Percentiles rank a stretch among this genome's conserved stretches.
Evolutionary conservation across 2,797 vertebrate species (phyloP).

Genomic region (Mus caroli): DNA sequence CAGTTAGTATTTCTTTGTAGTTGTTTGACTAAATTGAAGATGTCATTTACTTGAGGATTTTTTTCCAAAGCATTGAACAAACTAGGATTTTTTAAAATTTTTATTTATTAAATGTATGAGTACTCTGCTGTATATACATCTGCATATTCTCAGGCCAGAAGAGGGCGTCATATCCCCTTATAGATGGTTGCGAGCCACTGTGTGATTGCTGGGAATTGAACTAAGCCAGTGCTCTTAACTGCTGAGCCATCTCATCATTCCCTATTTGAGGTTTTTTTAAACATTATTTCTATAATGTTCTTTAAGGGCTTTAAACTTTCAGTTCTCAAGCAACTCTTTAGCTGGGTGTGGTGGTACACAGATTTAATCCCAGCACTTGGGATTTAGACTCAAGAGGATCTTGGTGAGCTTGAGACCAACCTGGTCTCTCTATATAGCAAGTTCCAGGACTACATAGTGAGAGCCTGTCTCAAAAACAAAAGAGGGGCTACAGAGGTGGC

Average conservation of each 20-base stretch:
- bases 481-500: not conserved
- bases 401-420: not conserved
- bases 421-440: not conserved
- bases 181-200: not conserved
- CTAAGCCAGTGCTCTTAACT: not conserved
- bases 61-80: not conserved
- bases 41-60: conserved; percentile 1
- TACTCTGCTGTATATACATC: not conserved
- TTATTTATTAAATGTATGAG: not conserved
- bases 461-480: not conserved
- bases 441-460: not conserved
- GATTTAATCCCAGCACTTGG: not conserved
- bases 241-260: not conserved
- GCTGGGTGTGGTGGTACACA: not conserved
- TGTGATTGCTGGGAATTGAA: not conserved
- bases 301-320: conserved; percentile 48
- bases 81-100: not conserved
- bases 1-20: not conserved
- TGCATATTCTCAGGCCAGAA: not conserved
- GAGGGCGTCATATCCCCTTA: not conserved
- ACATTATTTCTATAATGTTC: not conserved
- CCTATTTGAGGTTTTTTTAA: too few species aligned
- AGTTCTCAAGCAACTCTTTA: not conserved
- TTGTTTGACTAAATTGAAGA: conserved; percentile 46
- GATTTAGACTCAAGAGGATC: not conserved